Base-by-base conservation (phyloP, 2,888 invertebrate genomes). In the Drosophila kambysellisi region DNA sequence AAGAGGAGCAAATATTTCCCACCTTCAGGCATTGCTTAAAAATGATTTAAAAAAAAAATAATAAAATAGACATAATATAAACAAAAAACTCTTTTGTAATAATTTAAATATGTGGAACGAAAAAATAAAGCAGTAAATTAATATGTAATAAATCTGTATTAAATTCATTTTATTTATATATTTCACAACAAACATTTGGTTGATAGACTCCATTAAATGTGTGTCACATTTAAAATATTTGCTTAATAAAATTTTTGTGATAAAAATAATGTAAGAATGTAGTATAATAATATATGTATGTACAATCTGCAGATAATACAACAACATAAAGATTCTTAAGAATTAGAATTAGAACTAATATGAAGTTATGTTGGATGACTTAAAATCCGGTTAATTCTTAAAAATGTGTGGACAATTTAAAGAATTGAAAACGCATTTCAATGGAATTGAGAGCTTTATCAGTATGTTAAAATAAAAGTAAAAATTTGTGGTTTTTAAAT, bases 1-100 rank as follows among this genome's bases (percentile, higher is more conserved):
- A 32, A 33, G 15, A 33, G 11, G 8, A 33, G n/a, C 48, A 65
- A 25, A 9, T n/a, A 54, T 37, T 37, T 69, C 17, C n/a, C n/a
- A 46, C n/a, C 15, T 25, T 29, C 2, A 8, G 29, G 48, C 17
- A 50, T 48, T 15, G 29, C 2, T 68, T 46, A 33, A 52, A 15
- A n/a, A 43, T 33, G 4, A 17, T 43, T 25, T 0, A 35, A 35
- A 8, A 35, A 4, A 1, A 12, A 30, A 4, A 15, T 7, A 15
- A 29, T 37, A 56, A 56, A 37, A 25, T 11, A 4, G 0, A 53
- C 20, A 0, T 20, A 12, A 9, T 35, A 12, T 8, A 48, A 25
- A 29, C 8, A 17, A 29, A 50, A 50, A 46, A 4, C 20, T 12
- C 0, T 7, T 15, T 25, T 1, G 2, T 2, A 25, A 25, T 46